Conservation (phyloP, 2,888 invertebrate species). For the Unio delphinus region DNA sequence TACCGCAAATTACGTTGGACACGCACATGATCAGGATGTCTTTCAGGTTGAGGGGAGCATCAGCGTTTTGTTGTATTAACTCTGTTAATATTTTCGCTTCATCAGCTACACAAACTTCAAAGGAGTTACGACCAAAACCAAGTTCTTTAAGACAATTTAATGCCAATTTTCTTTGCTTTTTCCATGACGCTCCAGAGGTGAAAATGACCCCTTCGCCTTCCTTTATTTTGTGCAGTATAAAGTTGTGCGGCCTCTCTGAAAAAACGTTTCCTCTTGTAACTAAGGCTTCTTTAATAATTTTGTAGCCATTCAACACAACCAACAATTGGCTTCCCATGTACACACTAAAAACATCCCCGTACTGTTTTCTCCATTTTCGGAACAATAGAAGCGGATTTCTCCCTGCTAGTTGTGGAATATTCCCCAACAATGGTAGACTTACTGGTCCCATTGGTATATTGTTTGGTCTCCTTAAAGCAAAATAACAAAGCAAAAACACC, state of each 20-base stretch:
- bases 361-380: not conserved
- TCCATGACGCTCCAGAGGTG: constrained; percentile 7
- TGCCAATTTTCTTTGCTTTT: constrained; percentile 1
- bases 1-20: constrained; percentile 22
- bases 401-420: too few relatives aligned
- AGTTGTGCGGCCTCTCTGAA: too few relatives aligned
- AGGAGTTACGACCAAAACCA: constrained; percentile 3
- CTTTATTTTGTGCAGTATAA: too few relatives aligned
- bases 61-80: constrained; percentile 2
- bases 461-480: too few relatives aligned
- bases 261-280: too few relatives aligned
- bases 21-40: constrained; percentile 1
- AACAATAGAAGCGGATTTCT: too few relatives aligned
- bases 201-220: too few relatives aligned
- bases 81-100: not conserved
- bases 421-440: too few relatives aligned
- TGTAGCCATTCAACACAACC: too few relatives aligned
- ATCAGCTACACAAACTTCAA: constrained; percentile 3
- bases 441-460: too few relatives aligned
- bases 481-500: too few relatives aligned
- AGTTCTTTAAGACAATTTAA: constrained; percentile 5
- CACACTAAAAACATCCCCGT: not conserved
- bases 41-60: not conserved
- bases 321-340: not conserved
- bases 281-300: too few relatives aligned